Conservation (phyloP, 2,888 invertebrate genomes). For the Prenolepis imparis region DNA sequence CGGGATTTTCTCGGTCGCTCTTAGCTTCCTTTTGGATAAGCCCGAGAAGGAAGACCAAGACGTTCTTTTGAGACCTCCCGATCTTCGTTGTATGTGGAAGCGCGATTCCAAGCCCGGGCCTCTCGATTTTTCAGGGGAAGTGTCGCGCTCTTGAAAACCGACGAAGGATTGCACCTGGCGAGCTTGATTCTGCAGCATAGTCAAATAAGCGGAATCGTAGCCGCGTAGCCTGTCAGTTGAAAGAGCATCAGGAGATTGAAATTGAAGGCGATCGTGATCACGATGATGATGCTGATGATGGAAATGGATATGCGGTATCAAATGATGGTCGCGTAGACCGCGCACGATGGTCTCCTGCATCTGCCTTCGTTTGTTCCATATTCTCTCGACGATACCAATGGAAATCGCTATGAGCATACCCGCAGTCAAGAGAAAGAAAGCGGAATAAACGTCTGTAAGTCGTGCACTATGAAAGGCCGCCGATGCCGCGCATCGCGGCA, state of each 20-base stretch:
- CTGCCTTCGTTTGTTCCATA: conserved; percentile 79
- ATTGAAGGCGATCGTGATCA: neutral
- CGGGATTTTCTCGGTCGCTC: neutral
- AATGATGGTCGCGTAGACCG: conserved; percentile 62
- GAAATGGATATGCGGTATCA: conserved; percentile 55
- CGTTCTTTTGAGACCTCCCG: conserved; percentile 26
- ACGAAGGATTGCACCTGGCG: conserved; percentile 27
- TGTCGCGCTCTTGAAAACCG: neutral
- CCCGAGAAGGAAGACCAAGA: conserved; percentile 51
- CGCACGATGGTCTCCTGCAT: conserved; percentile 72
- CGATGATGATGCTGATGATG: conserved; percentile 38
- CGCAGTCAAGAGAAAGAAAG: conserved; percentile 86
- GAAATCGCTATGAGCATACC: conserved; percentile 85
- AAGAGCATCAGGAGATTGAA: conserved; percentile 21
- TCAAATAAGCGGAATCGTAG: conserved; percentile 16
- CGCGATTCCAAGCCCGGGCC: neutral
- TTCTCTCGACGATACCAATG: conserved; percentile 80
- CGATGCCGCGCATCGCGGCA: conserved; percentile 88
- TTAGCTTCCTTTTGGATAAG: conserved; percentile 39
- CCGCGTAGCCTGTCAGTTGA: neutral
- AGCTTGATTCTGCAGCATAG: conserved; percentile 27
- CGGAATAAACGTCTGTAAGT: conserved; percentile 88
- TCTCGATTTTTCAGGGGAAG: neutral
- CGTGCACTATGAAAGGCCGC: conserved; percentile 88
- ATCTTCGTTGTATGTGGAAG: conserved; percentile 28